These are phyloP conservation scores for Diabrotica virgifera DNA, from an alignment of 1,140 invertebrate genomes.

Conservation along the genomic window DNA sequence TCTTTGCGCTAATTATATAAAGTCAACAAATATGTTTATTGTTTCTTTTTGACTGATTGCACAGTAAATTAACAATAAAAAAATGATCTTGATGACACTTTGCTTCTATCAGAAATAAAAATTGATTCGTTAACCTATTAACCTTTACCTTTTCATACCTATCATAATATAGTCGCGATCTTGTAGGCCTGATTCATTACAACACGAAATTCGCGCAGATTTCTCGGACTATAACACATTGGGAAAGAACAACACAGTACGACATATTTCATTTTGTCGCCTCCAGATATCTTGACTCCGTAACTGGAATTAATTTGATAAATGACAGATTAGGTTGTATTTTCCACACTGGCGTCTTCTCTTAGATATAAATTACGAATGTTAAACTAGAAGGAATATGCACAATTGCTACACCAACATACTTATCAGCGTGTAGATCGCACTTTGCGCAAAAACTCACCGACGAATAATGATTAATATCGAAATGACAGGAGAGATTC, in stretches of 20 bases:
- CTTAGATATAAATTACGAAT: slow-evolving; percentile 8
- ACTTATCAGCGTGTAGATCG: not conserved
- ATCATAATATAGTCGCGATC: too few species aligned
- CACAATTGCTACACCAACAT: not conserved
- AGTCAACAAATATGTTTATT: too few species aligned
- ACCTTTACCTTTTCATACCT: too few species aligned
- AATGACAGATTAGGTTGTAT: slow-evolving; percentile 33
- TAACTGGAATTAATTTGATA: slow-evolving; percentile 37
- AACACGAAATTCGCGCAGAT: too few species aligned
- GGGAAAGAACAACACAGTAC: slow-evolving; percentile 23
- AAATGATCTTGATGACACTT: too few species aligned
- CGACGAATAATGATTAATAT: not conserved
- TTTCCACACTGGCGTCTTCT: slow-evolving; percentile 26
- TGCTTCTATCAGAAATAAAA: too few species aligned
- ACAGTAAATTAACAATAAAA: too few species aligned
- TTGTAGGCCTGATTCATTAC: too few species aligned
- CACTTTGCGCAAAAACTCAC: not conserved
- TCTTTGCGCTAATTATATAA: too few species aligned
- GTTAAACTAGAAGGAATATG: not conserved
- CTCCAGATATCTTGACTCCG: slow-evolving; percentile 32
- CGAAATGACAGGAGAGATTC: not conserved
- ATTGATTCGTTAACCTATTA: too few species aligned
- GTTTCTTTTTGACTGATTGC: too few species aligned
- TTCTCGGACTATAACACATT: not conserved
- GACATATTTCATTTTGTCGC: slow-evolving; percentile 42